Percentiles rank a stretch among this genome's conserved stretches.
Evolutionary conservation across 2,888 invertebrate genomes (phyloP).

Genomic region (Patella depressa): DNA sequence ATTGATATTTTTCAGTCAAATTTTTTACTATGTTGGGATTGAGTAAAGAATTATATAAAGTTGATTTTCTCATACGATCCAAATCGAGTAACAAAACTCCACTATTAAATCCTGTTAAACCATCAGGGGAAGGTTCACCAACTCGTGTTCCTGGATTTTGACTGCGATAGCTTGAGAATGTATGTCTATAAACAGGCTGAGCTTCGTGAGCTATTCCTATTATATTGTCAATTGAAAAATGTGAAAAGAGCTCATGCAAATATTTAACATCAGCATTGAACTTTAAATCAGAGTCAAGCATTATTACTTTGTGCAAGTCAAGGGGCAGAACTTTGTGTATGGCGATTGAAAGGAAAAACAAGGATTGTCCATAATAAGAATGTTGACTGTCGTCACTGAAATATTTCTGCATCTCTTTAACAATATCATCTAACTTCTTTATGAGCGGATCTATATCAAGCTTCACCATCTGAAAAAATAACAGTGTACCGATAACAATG

Average conservation of each 20-base stretch:
- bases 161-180: constrained; percentile 78
- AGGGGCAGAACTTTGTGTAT: constrained; percentile 79
- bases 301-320: constrained; percentile 77
- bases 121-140: constrained; percentile 75
- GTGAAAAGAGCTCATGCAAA: constrained; percentile 79
- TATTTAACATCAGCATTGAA: constrained; percentile 79
- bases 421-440: constrained; percentile 76
- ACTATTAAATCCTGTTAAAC: constrained; percentile 83
- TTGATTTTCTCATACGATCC: constrained; percentile 78
- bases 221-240: constrained; percentile 77
- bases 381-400: constrained; percentile 80
- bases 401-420: constrained; percentile 79
- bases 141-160: constrained; percentile 78
- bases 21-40: constrained; percentile 51
- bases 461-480: constrained; percentile 73
- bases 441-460: constrained; percentile 79
- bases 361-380: constrained; percentile 83
- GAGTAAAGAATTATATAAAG: constrained; percentile 75
- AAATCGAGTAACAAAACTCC: constrained; percentile 83
- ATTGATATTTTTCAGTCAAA: constrained; percentile 70
- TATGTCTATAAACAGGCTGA: constrained; percentile 85
- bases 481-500: no score
- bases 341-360: constrained; percentile 84
- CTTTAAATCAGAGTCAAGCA: constrained; percentile 85
- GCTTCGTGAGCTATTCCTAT: constrained; percentile 80